These are phyloP conservation scores for Hypselothyrea guttata DNA, from an alignment of 2,888 invertebrate genomes.

Conservation along the genomic window DNA sequence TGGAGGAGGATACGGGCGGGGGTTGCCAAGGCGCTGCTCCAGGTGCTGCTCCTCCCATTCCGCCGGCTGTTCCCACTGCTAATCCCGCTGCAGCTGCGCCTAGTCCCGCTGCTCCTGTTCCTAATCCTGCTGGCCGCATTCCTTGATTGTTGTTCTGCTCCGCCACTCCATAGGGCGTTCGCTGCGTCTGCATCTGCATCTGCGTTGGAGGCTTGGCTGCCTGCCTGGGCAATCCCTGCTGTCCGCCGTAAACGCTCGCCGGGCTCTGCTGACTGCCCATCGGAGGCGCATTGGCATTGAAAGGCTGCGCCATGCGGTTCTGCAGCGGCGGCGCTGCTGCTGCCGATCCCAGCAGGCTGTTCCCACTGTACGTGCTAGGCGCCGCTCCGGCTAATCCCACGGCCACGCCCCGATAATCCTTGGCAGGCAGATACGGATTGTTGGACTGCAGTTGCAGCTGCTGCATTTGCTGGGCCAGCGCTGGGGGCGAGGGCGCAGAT, in stretches of 20 bases:
- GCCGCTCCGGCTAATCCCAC: constrained; percentile 13
- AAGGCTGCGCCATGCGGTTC: constrained; percentile 51
- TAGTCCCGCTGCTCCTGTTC: constrained; percentile 3
- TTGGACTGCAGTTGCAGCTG: not conserved
- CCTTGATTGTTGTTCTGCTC: too few relatives aligned
- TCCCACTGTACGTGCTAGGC: constrained; percentile 14
- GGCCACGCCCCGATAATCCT: constrained; percentile 56
- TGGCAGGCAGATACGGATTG: constrained; percentile 7
- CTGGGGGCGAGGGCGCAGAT: not conserved
- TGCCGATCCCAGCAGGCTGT: constrained; percentile 29
- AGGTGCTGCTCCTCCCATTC: constrained; percentile 53
- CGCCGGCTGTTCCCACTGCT: too few relatives aligned
- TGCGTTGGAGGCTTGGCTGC: constrained; percentile 5
- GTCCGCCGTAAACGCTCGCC: constrained; percentile 48
- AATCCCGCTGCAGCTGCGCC: constrained; percentile 8
- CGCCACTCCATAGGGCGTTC: too few relatives aligned
- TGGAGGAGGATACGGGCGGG: constrained; percentile 22
- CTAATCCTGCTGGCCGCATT: constrained; percentile 28
- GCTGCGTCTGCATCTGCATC: too few relatives aligned
- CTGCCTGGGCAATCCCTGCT: constrained; percentile 1
- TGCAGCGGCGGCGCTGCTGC: constrained; percentile 9
- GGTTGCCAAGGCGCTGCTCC: constrained; percentile 35
- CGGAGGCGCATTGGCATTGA: constrained; percentile 31
- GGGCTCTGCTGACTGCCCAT: constrained; percentile 17
- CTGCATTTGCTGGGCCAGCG: constrained; percentile 1